Evolutionary conservation across 2,113 vertebrate genomes (phyloP).

Genomic region (Manacus vitellinus): DNA sequence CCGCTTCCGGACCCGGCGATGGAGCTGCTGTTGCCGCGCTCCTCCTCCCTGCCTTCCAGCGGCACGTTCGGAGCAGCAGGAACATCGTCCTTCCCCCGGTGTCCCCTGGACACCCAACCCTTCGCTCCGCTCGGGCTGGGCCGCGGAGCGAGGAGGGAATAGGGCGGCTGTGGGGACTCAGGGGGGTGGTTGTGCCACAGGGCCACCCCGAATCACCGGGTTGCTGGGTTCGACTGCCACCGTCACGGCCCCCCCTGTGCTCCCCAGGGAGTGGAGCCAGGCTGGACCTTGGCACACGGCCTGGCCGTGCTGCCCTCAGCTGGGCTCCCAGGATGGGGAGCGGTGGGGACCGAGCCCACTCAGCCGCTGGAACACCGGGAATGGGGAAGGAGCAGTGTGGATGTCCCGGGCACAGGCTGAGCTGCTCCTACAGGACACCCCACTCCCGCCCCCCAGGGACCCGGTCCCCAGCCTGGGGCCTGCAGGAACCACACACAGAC

Average conservation of each 20-base stretch:
- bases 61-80: not conserved
- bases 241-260: rapidly evolving
- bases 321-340: not conserved
- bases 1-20: not conserved
- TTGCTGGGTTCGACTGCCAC: not conserved
- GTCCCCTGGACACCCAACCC: not conserved
- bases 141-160: rapidly evolving
- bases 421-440: not conserved
- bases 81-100: not conserved
- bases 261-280: rapidly evolving
- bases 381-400: rapidly evolving
- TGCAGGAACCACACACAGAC: rapidly evolving
- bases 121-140: not conserved
- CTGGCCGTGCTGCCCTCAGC: not conserved
- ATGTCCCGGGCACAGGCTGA: rapidly evolving
- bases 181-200: rapidly evolving
- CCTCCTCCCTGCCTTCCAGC: not conserved
- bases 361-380: rapidly evolving
- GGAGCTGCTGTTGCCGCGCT: not conserved
- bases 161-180: rapidly evolving
- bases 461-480: not conserved
- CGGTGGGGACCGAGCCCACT: rapidly evolving
- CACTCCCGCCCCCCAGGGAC: rapidly evolving
- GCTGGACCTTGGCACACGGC: not conserved
- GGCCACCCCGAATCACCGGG: not conserved